A percentile compares a stretch with the other conserved stretches of the same genome.
phyloP scores from a whole-genome alignment of 2,888 invertebrate species.

The Adelognathus sp. region DNA sequence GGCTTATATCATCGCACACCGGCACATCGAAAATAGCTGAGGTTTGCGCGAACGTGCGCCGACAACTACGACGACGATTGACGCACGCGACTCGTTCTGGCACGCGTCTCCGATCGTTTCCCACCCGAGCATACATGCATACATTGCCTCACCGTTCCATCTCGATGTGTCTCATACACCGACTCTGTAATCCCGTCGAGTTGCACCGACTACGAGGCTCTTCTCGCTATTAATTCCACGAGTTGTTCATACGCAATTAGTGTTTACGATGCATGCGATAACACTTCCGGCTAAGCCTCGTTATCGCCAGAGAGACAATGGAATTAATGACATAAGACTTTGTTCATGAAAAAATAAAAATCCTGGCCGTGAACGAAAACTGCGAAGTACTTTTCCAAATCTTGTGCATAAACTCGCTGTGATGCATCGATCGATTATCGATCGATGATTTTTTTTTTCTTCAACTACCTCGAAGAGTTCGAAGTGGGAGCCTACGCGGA shows the following conservation, averaged over 20 bases:
- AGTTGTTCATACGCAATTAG: constrained; percentile 7
- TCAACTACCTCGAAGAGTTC: not conserved
- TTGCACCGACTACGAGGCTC: not conserved
- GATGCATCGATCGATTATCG: constrained; percentile 29
- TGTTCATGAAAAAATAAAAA: not conserved
- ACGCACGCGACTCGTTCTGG: constrained; percentile 75
- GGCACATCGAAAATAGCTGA: constrained; percentile 73
- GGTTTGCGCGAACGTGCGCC: constrained; percentile 62
- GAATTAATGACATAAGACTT: not conserved
- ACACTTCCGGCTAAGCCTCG: not conserved
- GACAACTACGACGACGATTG: constrained; percentile 67
- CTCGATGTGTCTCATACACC: constrained; percentile 62
- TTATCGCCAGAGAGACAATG: not conserved
- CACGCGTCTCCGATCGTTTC: constrained; percentile 72
- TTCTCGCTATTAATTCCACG: constrained; percentile 7
- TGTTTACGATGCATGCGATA: not conserved
- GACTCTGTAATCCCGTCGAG: not conserved
- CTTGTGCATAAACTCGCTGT: not conserved
- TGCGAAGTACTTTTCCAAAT: not conserved
- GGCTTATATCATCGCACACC: constrained; percentile 64
- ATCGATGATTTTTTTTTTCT: constrained; percentile 8
- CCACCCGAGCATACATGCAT: constrained; percentile 25
- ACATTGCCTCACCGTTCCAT: constrained; percentile 60
- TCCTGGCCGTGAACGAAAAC: not conserved
- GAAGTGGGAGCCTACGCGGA: not conserved